Percentiles rank a stretch among this genome's conserved stretches.
phyloP scores from a whole-genome alignment of 2,888 invertebrate species.

The Brenthis daphne region DNA sequence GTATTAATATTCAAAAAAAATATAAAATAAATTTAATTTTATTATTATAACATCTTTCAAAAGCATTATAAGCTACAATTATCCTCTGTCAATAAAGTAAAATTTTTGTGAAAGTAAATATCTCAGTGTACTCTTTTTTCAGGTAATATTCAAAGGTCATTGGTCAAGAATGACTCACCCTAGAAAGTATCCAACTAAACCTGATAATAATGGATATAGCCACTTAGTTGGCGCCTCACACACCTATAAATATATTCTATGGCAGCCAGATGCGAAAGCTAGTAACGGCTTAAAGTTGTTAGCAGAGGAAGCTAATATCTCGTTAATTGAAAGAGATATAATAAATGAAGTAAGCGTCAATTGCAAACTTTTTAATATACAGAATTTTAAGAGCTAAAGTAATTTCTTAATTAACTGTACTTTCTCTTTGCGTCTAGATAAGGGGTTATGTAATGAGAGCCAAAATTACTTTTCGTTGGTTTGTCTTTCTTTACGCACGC shows the following conservation, averaged over 20 bases:
- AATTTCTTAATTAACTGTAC: background rate
- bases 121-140: constrained; percentile 13
- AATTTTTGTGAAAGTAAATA: no score
- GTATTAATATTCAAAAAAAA: no score
- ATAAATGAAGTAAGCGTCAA: constrained; percentile 54
- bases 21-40: no score
- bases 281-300: constrained; percentile 54
- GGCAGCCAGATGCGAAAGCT: constrained; percentile 60
- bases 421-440: background rate
- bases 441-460: no score
- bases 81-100: no score
- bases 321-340: constrained; percentile 59
- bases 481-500: no score
- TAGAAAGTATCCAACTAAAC: constrained; percentile 65
- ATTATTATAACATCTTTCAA: no score
- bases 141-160: constrained; percentile 69
- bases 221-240: constrained; percentile 74
- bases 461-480: no score
- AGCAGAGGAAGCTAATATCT: constrained; percentile 56
- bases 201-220: constrained; percentile 69
- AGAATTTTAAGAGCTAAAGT: background rate
- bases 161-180: constrained; percentile 73
- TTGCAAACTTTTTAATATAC: no score
- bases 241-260: constrained; percentile 54
- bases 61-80: no score